A percentile compares a stretch with the other conserved stretches of the same genome.
These are phyloP conservation scores for Myotis lucifugus DNA, from an alignment of 2,113 vertebrate species.

Conservation along the genomic window DNA sequence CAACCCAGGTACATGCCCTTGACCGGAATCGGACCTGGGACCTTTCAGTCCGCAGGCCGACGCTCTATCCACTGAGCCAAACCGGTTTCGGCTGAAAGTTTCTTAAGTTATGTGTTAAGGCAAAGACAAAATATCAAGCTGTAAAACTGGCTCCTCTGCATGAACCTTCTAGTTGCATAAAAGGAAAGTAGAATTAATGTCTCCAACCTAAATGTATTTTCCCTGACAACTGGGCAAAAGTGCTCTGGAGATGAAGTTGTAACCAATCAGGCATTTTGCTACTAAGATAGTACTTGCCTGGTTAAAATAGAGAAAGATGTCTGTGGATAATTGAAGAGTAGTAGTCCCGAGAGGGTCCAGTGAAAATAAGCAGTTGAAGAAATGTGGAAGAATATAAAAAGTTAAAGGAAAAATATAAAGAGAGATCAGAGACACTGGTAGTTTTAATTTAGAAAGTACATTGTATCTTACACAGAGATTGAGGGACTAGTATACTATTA, in stretches of 20 bases:
- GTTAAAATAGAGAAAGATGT: neutral
- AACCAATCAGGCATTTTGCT: neutral
- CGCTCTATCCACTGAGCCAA: too few relatives aligned
- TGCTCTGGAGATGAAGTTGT: neutral
- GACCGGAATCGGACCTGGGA: too few relatives aligned
- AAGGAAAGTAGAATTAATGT: slow-evolving; percentile 23
- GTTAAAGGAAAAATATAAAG: neutral
- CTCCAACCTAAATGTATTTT: neutral
- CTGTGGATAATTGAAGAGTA: slow-evolving; percentile 8
- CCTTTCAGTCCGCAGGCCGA: too few relatives aligned
- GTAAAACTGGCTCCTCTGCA: neutral
- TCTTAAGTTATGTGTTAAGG: neutral
- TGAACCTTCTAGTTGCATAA: neutral
- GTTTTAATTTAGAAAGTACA: neutral
- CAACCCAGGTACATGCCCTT: too few relatives aligned
- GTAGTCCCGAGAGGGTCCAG: neutral
- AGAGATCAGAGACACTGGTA: neutral
- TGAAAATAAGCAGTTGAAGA: neutral
- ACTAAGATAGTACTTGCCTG: neutral
- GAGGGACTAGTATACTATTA: neutral
- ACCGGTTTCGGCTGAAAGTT: too few relatives aligned
- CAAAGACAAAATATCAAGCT: slow-evolving; percentile 19
- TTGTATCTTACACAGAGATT: neutral
- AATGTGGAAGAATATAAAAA: neutral
- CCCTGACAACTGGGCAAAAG: neutral